Evolutionary conservation across 2,113 vertebrate species (phyloP).

Genomic region (Tinamus guttatus): DNA sequence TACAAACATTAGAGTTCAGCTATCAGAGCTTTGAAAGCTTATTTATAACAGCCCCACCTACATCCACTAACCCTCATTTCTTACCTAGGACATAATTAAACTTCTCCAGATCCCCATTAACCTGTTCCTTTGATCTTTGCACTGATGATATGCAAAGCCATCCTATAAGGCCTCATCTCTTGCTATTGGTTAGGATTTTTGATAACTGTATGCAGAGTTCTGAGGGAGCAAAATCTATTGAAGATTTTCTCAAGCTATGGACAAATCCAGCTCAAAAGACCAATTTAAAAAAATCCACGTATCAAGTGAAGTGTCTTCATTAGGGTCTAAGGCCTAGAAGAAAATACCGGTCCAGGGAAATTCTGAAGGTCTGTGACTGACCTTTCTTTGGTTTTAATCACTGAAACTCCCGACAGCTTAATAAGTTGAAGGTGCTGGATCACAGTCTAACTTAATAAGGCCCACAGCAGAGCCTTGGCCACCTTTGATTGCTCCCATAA

Average conservation of each 20-base stretch:
- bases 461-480: constrained; percentile 91
- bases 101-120: constrained; percentile 83
- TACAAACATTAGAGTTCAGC: constrained; percentile 83
- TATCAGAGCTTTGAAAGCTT: constrained; percentile 87
- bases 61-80: constrained; percentile 77
- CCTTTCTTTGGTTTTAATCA: constrained; percentile 99
- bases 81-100: constrained; percentile 86
- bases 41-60: constrained; percentile 81
- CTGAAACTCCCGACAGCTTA: constrained; percentile 97
- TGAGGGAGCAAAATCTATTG: constrained; percentile 78
- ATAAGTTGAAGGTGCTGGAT: constrained; percentile 99
- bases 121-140: constrained; percentile 88
- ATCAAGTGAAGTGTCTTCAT: constrained; percentile 90
- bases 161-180: constrained; percentile 80
- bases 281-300: constrained; percentile 83
- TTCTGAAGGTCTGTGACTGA: constrained; percentile 91
- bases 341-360: constrained; percentile 91
- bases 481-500: constrained; percentile 99
- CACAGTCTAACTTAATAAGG: constrained; percentile 98
- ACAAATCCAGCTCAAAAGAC: constrained; percentile 84
- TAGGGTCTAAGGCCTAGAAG: constrained; percentile 88
- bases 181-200: constrained; percentile 80
- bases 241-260: constrained; percentile 78
- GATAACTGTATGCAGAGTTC: constrained; percentile 85
- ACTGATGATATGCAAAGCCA: constrained; percentile 89